Conservation (phyloP, 2,113 vertebrate species). For the Oriolus oriolus region DNA sequence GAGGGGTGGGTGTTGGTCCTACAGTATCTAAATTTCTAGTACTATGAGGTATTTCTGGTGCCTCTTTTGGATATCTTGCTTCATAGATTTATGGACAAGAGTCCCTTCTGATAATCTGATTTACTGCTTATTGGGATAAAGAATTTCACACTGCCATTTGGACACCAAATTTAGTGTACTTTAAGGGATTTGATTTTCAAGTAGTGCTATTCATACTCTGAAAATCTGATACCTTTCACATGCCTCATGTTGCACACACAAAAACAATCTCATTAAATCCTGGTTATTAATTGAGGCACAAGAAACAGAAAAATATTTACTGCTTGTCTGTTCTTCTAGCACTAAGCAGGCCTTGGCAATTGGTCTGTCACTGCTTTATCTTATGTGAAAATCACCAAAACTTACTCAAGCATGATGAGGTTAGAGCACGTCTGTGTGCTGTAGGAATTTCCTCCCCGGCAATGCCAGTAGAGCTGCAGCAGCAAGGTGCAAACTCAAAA, state of each 20-base stretch:
- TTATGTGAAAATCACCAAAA: neutral
- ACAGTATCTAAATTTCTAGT: neutral
- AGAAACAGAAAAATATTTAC: neutral
- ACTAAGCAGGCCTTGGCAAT: neutral
- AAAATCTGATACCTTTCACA: neutral
- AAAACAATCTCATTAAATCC: neutral
- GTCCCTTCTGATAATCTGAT: neutral
- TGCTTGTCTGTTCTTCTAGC: neutral
- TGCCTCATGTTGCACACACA: neutral
- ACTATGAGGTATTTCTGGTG: neutral
- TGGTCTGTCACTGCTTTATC: neutral
- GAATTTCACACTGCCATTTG: neutral
- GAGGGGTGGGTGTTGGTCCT: neutral
- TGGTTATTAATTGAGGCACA: neutral
- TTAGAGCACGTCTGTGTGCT: neutral
- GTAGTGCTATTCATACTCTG: neutral
- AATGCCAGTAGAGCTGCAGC: neutral
- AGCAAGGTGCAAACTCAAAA: neutral
- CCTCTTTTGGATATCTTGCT: neutral
- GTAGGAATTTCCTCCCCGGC: neutral
- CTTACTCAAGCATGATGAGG: neutral
- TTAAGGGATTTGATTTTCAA: conserved; percentile 11
- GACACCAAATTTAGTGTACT: neutral
- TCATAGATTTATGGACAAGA: conserved; percentile 1
- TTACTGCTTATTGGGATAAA: neutral